These are phyloP conservation scores for Palythoa caribaeorum DNA, from an alignment of 92 coral and sea anemone genomes.

Conservation along the genomic window DNA sequence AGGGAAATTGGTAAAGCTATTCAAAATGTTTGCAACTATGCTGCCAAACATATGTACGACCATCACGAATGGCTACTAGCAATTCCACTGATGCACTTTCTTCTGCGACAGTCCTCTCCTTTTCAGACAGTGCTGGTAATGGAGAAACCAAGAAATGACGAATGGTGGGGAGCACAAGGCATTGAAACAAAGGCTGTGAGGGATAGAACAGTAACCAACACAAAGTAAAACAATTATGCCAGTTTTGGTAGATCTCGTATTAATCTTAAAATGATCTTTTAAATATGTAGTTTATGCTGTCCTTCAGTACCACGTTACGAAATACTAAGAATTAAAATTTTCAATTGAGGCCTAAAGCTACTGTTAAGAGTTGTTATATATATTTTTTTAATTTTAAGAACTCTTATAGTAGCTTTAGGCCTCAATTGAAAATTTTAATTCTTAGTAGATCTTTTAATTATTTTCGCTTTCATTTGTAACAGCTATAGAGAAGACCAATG, in stretches of 20 bases:
- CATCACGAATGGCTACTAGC: slow-evolving; percentile 45
- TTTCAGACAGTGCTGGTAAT: slow-evolving; percentile 27
- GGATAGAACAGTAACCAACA: background rate
- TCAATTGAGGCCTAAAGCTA: too few species aligned
- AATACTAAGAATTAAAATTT: too few species aligned
- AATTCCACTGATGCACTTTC: slow-evolving; percentile 57
- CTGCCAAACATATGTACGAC: background rate
- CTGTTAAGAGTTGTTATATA: too few species aligned
- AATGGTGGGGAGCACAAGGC: slow-evolving; percentile 55
- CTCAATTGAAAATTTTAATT: too few species aligned
- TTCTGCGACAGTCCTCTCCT: slow-evolving; percentile 37
- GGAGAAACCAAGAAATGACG: slow-evolving; percentile 31
- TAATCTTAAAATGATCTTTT: background rate
- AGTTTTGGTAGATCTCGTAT: background rate
- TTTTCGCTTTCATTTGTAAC: too few species aligned
- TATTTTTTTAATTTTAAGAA: too few species aligned
- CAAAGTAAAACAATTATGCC: background rate
- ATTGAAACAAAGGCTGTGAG: slow-evolving; percentile 15
- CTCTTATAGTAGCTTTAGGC: too few species aligned
- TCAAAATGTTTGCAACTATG: background rate
- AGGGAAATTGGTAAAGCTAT: slow-evolving; percentile 18
- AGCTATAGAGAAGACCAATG: too few species aligned
- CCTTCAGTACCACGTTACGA: too few species aligned
- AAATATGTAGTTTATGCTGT: too few species aligned
- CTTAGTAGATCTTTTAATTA: too few species aligned